Evolutionary conservation across 2,113 vertebrate genomes (phyloP).

Genomic region (Oxyura jamaicensis): DNA sequence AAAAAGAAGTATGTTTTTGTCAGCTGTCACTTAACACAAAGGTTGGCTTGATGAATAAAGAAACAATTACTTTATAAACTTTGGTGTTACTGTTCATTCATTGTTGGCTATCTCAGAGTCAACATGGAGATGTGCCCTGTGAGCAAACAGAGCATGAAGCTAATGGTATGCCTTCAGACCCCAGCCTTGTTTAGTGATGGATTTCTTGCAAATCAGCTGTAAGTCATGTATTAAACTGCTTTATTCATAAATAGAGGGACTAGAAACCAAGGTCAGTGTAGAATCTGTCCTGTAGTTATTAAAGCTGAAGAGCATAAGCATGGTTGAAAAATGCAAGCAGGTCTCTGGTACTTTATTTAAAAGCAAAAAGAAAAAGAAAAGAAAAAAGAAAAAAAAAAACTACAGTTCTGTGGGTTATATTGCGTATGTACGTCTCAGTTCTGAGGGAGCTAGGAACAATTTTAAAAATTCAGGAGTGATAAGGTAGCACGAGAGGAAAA

Average conservation of each 20-base stretch:
- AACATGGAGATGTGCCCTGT: not conserved
- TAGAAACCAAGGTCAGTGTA: not conserved
- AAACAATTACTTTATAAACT: not conserved
- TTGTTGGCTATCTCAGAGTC: not conserved
- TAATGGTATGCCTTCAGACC: not conserved
- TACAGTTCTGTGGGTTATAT: not conserved
- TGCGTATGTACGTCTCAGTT: not conserved
- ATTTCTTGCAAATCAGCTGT: not conserved
- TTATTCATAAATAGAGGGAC: not conserved
- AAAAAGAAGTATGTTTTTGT: not conserved
- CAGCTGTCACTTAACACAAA: not conserved
- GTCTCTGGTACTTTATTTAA: not conserved
- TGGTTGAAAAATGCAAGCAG: not conserved
- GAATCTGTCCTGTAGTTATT: not conserved
- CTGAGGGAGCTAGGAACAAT: not conserved
- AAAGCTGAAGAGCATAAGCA: not conserved
- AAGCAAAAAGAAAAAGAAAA: not conserved
- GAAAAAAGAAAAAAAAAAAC: not conserved
- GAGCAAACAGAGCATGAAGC: not conserved
- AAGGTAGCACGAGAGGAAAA: not conserved
- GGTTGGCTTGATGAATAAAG: not conserved
- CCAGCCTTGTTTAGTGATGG: not conserved
- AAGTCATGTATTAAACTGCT: not conserved
- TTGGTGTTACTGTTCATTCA: not conserved
- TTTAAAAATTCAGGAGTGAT: not conserved